These are phyloP conservation scores for Cyprinodon variegatus DNA, from an alignment of 2,113 vertebrate genomes.

Conservation along the genomic window DNA sequence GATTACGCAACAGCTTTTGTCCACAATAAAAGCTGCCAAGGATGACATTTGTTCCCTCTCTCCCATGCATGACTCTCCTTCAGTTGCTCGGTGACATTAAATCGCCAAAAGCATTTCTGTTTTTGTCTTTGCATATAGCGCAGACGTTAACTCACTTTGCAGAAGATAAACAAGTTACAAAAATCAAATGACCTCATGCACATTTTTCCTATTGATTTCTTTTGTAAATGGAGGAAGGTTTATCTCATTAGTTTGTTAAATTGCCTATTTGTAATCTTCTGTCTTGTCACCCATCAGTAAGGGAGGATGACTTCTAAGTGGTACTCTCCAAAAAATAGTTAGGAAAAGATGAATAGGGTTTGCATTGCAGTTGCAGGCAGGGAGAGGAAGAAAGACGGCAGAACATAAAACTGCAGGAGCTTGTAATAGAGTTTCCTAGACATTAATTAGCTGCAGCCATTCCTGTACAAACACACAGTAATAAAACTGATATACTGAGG, in stretches of 20 bases:
- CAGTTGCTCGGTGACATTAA: conserved; percentile 24
- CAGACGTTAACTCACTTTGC: conserved; percentile 36
- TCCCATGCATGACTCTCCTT: conserved; percentile 42
- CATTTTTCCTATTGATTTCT: conserved; percentile 32
- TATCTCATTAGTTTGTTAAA: conserved; percentile 19
- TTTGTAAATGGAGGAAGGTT: conserved; percentile 14
- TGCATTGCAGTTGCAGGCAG: conserved; percentile 5
- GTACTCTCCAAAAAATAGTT: conserved; percentile 18
- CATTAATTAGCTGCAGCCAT: conserved; percentile 74
- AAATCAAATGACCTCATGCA: conserved; percentile 41
- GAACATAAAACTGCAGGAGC: conserved; percentile 70
- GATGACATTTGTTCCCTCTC: conserved; percentile 31
- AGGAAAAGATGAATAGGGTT: conserved; percentile 1
- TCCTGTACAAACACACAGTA: conserved; percentile 68
- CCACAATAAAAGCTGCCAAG: conserved; percentile 19
- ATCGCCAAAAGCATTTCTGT: conserved; percentile 28
- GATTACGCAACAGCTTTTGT: conserved; percentile 36
- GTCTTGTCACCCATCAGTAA: conserved; percentile 32
- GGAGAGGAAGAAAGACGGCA: conserved; percentile 25
- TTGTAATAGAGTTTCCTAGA: conserved; percentile 73
- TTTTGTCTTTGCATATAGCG: conserved; percentile 39
- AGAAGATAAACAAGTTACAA: conserved; percentile 44
- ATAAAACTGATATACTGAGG: conserved; percentile 69
- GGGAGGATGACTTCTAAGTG: conserved; percentile 21
- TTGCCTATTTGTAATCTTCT: conserved; percentile 20